Evolutionary conservation across 1,140 invertebrate species (phyloP), one percentile per base, ranked within the genome.

Genomic region (Caenorhabditis brenneri): DNA sequence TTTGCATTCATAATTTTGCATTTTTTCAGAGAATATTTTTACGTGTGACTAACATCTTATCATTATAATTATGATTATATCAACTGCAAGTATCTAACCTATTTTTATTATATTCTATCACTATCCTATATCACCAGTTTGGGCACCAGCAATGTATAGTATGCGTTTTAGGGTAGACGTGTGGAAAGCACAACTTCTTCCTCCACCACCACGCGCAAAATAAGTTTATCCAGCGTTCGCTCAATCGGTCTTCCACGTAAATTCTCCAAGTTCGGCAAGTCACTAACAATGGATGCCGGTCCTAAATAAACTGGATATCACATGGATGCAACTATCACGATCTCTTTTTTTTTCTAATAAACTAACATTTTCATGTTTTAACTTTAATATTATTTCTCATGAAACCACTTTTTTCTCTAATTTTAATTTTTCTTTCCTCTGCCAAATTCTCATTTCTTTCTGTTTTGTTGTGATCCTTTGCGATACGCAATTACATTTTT

Each of bases 261-360:
- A 49, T 88, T 90, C 51, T 86, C 88, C 19, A 74, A 88, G 10
- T 90, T 90, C 79, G 89, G 89, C 2, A 90, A 90, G 83, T 89
- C 89, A 0, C 81, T 90, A 1, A 90, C 89, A 15, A 80, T 90
- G 69, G 89, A 89, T 85, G 86, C 85, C 19, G 79, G 81, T 48
- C 42, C 83, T 16, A 84, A 84, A 46, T 84, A 33, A 84, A 31
- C 27, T 27, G 27, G 7, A 42, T 42, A n/a, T 42, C 36, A 0
- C 29, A 22, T 60, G 12, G 22, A 51, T 51, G n/a, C 51, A 19
- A 33, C 31, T n/a, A 24, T 12, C 24, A 12, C 36, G 24, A n/a
- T n/a, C 55, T 36, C 53, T 60, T 46, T 82, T 36, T 46, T 1
- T 42, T 27, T 65, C 22, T 51, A 33, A 24, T 48, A 48, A 4